phyloP scores from a whole-genome alignment of 2,888 invertebrate species.

The Lucinisca nassula region DNA sequence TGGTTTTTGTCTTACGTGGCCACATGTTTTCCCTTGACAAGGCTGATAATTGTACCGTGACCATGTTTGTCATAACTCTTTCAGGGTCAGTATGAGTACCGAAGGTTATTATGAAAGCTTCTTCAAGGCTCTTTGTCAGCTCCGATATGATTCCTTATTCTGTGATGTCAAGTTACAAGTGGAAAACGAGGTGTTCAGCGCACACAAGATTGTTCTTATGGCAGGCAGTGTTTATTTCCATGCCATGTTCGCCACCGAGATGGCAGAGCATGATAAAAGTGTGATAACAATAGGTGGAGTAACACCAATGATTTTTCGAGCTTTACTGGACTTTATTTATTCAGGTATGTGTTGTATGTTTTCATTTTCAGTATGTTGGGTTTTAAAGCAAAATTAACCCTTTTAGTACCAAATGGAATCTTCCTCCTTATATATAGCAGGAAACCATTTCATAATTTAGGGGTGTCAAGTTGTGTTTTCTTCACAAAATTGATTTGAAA shows the following conservation, averaged over 20 bases:
- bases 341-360: conserved; percentile 90
- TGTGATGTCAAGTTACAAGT: conserved; percentile 80
- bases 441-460: too few species aligned
- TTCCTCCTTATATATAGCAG: too few species aligned
- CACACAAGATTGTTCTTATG: conserved; percentile 94
- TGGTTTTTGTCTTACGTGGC: too few species aligned
- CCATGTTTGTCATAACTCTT: too few species aligned
- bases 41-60: too few species aligned
- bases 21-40: too few species aligned
- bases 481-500: too few species aligned
- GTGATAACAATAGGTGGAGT: conserved; percentile 92
- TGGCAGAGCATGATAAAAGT: conserved; percentile 94
- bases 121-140: conserved; percentile 64
- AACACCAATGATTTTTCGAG: conserved; percentile 92
- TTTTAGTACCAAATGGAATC: too few species aligned
- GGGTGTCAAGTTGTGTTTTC: too few species aligned
- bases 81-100: too few species aligned
- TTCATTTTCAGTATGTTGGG: not conserved
- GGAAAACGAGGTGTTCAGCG: conserved; percentile 86
- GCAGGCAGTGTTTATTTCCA: conserved; percentile 97
- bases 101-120: conserved; percentile 61
- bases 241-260: conserved; percentile 96
- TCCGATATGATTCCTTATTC: conserved; percentile 70
- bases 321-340: conserved; percentile 95
- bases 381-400: too few species aligned